A percentile compares a stretch with the other conserved stretches of the same genome.
Evolutionary conservation across 2,113 vertebrate genomes (phyloP).

Genomic region (Polypterus senegalus): DNA sequence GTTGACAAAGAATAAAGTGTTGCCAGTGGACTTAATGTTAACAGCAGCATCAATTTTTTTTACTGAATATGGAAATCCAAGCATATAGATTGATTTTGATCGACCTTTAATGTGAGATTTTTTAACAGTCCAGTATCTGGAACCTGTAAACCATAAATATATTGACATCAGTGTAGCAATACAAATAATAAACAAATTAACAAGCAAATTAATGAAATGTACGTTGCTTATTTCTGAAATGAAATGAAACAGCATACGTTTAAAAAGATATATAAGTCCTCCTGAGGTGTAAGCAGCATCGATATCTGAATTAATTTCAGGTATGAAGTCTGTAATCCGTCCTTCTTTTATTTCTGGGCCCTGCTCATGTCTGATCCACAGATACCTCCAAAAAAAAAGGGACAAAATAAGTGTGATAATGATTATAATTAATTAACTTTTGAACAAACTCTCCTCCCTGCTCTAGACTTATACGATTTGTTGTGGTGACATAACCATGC

Average conservation of each 20-base stretch:
- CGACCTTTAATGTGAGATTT: slow-evolving; percentile 37
- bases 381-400: slow-evolving; percentile 31
- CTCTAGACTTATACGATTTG: too few relatives aligned
- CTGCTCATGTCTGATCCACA: slow-evolving; percentile 52
- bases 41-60: slow-evolving; percentile 47
- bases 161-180: too few relatives aligned
- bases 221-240: too few relatives aligned
- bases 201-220: too few relatives aligned
- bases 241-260: slow-evolving; percentile 28
- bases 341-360: slow-evolving; percentile 44
- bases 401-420: background rate
- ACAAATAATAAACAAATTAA: too few relatives aligned
- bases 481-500: too few relatives aligned
- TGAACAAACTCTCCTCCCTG: too few relatives aligned
- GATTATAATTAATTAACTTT: background rate
- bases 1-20: slow-evolving; percentile 50
- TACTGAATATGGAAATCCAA: slow-evolving; percentile 46
- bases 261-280: slow-evolving; percentile 47
- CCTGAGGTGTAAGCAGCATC: slow-evolving; percentile 51
- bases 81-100: slow-evolving; percentile 36
- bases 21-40: slow-evolving; percentile 39
- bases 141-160: slow-evolving; percentile 23
- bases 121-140: slow-evolving; percentile 49
- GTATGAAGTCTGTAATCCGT: slow-evolving; percentile 51
- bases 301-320: slow-evolving; percentile 44